phyloP scores from a whole-genome alignment of 2,113 vertebrate genomes.

The Prunella himalayana region DNA sequence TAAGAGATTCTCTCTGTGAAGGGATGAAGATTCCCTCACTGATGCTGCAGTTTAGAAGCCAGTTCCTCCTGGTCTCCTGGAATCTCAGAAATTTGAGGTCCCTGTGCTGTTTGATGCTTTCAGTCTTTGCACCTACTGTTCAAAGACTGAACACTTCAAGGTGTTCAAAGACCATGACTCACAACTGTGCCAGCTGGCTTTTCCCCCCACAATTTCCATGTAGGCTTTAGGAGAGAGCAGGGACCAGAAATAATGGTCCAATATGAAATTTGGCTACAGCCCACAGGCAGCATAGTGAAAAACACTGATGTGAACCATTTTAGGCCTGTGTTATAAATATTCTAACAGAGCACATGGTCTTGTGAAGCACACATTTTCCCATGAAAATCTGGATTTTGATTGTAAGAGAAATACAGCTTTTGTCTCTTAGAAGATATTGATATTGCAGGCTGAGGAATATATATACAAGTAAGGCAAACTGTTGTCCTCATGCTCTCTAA shows the following conservation, averaged over 20 bases:
- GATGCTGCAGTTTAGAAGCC: neutral
- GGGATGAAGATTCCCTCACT: too few relatives aligned
- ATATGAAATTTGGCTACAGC: neutral
- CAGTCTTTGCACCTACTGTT: rapidly evolving
- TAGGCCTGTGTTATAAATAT: neutral
- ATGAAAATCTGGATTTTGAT: neutral
- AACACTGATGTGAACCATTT: neutral
- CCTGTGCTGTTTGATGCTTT: neutral
- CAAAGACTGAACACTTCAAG: too few relatives aligned
- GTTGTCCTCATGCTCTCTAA: neutral
- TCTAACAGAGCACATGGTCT: rapidly evolving
- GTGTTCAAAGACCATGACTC: neutral
- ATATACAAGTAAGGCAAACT: neutral
- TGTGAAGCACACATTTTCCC: neutral
- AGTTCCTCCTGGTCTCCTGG: rapidly evolving
- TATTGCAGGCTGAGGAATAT: neutral
- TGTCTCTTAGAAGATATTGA: neutral
- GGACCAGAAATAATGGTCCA: neutral
- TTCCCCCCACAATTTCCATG: neutral
- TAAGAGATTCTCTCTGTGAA: neutral
- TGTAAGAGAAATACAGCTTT: neutral
- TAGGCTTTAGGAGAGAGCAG: neutral
- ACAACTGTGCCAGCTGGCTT: neutral
- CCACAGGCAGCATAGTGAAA: neutral
- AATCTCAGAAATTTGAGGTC: neutral